Conservation (phyloP, 2,888 invertebrate genomes). For the Elmis aenea region DNA sequence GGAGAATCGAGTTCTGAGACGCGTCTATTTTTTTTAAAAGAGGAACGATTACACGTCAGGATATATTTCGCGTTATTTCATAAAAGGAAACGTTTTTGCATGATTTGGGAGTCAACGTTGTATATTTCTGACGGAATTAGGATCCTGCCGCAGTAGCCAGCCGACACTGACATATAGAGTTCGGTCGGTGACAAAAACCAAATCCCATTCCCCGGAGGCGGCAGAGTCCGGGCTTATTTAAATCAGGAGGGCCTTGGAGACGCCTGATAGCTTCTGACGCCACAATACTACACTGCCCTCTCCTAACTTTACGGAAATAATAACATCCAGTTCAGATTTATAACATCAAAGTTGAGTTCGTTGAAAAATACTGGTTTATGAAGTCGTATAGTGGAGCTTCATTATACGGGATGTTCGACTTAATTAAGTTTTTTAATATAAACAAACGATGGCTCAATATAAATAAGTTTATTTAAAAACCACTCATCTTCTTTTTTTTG, state of each 20-base stretch:
- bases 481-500: too few relatives aligned
- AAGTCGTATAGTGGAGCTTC: too few relatives aligned
- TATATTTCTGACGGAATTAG: conserved; percentile 42
- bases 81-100: conserved; percentile 5
- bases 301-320: conserved; percentile 31
- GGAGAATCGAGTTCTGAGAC: too few relatives aligned
- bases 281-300: conserved; percentile 43
- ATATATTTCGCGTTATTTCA: conserved; percentile 2
- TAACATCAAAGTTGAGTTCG: too few relatives aligned
- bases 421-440: too few relatives aligned
- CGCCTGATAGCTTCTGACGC: conserved; percentile 47
- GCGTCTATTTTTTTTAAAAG: too few relatives aligned
- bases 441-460: too few relatives aligned
- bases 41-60: too few relatives aligned
- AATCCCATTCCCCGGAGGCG: conserved; percentile 43
- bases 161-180: conserved; percentile 46
- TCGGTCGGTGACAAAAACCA: conserved; percentile 46
- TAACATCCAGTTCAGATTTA: conserved; percentile 21
- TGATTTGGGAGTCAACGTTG: conserved; percentile 8
- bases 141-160: conserved; percentile 34
- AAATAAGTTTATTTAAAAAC: too few relatives aligned
- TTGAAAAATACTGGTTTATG: too few relatives aligned
- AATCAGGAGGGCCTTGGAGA: conserved; percentile 45
- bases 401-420: too few relatives aligned
- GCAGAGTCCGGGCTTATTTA: conserved; percentile 46